Conservation (phyloP, 1,140 invertebrate species). For the Carcinoscorpius rotundicauda region DNA sequence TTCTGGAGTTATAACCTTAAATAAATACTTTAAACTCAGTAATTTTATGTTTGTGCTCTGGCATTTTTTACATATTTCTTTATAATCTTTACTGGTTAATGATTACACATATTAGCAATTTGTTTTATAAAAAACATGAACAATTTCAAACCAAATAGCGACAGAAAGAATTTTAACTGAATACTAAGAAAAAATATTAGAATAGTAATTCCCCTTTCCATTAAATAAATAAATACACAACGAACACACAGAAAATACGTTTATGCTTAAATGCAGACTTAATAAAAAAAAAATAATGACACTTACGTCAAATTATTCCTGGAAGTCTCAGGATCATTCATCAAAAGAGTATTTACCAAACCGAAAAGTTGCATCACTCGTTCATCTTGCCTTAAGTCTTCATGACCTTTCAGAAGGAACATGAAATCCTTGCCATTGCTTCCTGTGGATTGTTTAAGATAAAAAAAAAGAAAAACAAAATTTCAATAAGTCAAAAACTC, state of each 20-base stretch:
- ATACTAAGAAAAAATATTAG: too few relatives aligned
- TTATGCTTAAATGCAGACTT: background rate
- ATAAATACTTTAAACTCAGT: too few relatives aligned
- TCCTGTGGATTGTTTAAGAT: constrained; percentile 37
- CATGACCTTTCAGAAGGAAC: constrained; percentile 97
- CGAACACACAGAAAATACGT: background rate
- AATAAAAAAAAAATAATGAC: constrained; percentile 3
- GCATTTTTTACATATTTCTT: too few relatives aligned
- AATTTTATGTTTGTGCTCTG: too few relatives aligned
- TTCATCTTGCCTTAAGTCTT: constrained; percentile 97
- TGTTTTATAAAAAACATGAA: too few relatives aligned
- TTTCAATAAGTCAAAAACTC: background rate
- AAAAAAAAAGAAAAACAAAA: constrained; percentile 21
- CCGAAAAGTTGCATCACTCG: constrained; percentile 99
- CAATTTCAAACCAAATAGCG: too few relatives aligned
- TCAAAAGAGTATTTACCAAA: constrained; percentile 87
- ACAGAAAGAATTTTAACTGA: too few relatives aligned
- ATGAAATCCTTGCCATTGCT: constrained; percentile 96
- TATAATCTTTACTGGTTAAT: too few relatives aligned
- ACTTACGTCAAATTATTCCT: constrained; percentile 63
- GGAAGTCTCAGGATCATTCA: constrained; percentile 90
- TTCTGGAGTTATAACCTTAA: too few relatives aligned
- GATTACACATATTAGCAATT: too few relatives aligned
- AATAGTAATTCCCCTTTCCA: too few relatives aligned
- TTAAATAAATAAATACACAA: constrained; percentile 1